Conservation (phyloP, 2,888 invertebrate genomes). For the Tiliacea citrago region DNA sequence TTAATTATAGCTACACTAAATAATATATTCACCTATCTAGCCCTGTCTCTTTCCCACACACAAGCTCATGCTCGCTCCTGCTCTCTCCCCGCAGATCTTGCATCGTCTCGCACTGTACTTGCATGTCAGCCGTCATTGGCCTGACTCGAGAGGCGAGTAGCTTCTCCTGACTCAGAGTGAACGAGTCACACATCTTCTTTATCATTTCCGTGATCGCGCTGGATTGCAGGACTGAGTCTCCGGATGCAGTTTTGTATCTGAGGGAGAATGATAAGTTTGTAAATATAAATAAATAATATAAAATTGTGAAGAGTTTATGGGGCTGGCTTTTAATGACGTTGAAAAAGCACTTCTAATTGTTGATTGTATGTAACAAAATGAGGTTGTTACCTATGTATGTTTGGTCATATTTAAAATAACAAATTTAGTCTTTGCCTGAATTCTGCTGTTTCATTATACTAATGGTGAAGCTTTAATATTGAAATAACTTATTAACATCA, state of each 20-base stretch:
- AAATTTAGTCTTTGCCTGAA: too few relatives aligned
- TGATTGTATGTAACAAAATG: too few relatives aligned
- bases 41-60: conserved; percentile 55
- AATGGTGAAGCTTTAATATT: too few relatives aligned
- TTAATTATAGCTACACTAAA: not conserved
- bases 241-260: conserved; percentile 84
- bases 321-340: too few relatives aligned
- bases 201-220: conserved; percentile 84
- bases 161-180: conserved; percentile 81
- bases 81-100: not conserved
- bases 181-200: conserved; percentile 85
- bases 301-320: too few relatives aligned
- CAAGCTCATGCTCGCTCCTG: not conserved
- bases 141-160: conserved; percentile 68
- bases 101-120: conserved; percentile 79
- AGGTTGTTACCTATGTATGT: too few relatives aligned
- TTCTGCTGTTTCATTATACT: too few relatives aligned
- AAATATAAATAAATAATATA: too few relatives aligned
- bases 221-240: conserved; percentile 80
- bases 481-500: too few relatives aligned
- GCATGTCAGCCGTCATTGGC: conserved; percentile 79
- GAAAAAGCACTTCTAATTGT: too few relatives aligned
- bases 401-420: too few relatives aligned
- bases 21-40: conserved; percentile 47
- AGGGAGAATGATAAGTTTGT: too few relatives aligned